Percentiles rank a stretch among this genome's conserved stretches.
phyloP scores from a whole-genome alignment of 2,113 vertebrate genomes.

The Theristicus caerulescens region DNA sequence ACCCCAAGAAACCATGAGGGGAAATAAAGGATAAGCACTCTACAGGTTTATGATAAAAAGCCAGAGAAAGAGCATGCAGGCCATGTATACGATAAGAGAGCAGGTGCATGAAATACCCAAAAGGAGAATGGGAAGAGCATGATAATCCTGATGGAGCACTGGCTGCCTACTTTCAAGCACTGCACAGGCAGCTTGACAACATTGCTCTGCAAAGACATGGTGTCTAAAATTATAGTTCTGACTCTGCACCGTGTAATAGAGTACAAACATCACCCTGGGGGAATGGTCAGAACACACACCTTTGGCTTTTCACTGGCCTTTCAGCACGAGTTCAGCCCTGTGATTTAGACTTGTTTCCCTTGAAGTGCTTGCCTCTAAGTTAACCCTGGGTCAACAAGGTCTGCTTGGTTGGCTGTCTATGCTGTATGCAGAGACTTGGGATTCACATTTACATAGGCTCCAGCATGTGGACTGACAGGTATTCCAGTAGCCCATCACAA shows the following conservation, averaged over 20 bases:
- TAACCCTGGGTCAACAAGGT: neutral
- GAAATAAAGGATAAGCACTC: neutral
- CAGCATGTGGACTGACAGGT: neutral
- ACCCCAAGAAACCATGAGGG: neutral
- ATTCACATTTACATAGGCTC: neutral
- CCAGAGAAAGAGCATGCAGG: neutral
- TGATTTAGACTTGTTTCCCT: neutral
- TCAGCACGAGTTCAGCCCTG: neutral
- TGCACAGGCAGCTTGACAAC: neutral
- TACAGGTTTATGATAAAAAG: neutral
- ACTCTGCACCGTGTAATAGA: too few species aligned
- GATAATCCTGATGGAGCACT: neutral
- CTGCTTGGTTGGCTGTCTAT: neutral
- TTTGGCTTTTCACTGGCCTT: neutral
- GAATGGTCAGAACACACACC: neutral
- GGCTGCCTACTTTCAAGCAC: neutral
- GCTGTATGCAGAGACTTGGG: neutral
- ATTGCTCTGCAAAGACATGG: fast-evolving
- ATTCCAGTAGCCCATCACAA: neutral
- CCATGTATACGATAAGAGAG: neutral
- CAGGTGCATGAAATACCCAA: neutral
- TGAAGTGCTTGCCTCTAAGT: neutral
- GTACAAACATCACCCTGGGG: neutral
- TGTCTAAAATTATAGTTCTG: neutral
- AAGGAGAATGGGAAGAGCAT: neutral